Conservation (phyloP, 2,113 vertebrate genomes). For the Apeltes quadracus region DNA sequence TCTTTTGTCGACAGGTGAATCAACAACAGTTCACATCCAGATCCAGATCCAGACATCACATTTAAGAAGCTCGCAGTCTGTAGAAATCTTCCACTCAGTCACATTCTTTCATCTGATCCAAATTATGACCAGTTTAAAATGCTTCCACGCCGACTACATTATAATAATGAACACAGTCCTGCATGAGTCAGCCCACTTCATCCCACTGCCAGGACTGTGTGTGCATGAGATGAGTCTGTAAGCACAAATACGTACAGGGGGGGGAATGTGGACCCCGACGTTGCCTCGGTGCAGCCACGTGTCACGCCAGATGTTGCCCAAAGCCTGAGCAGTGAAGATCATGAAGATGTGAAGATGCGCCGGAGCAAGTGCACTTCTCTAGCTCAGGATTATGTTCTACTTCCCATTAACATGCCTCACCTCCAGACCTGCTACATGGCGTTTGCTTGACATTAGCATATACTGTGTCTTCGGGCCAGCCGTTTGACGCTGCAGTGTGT, state of each 20-base stretch:
- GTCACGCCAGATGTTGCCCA: slow-evolving; percentile 59
- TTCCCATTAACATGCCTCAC: slow-evolving; percentile 68
- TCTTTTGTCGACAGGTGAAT: slow-evolving; percentile 2
- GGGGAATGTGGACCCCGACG: slow-evolving; percentile 12
- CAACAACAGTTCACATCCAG: background rate
- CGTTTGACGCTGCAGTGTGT: slow-evolving; percentile 29
- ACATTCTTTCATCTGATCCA: slow-evolving; percentile 22
- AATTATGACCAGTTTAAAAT: slow-evolving; percentile 47
- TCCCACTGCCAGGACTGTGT: slow-evolving; percentile 25
- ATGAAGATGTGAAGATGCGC: slow-evolving; percentile 48
- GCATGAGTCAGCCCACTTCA: slow-evolving; percentile 63
- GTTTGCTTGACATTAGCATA: slow-evolving; percentile 74
- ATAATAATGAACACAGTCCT: slow-evolving; percentile 74
- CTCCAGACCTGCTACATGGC: slow-evolving; percentile 60
- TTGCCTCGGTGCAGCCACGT: slow-evolving; percentile 35
- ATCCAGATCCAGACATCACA: background rate
- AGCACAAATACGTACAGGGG: slow-evolving; percentile 37
- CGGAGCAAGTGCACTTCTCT: slow-evolving; percentile 43
- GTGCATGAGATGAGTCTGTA: slow-evolving; percentile 26
- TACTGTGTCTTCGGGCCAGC: slow-evolving; percentile 35
- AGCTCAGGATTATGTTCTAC: slow-evolving; percentile 50
- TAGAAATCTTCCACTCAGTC: slow-evolving; percentile 3
- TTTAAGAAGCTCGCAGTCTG: background rate
- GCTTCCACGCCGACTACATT: slow-evolving; percentile 66
- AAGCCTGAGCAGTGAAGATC: slow-evolving; percentile 30